Evolutionary conservation across 2,113 vertebrate species (phyloP).

Genomic region (Pycnonotus jocosus): DNA sequence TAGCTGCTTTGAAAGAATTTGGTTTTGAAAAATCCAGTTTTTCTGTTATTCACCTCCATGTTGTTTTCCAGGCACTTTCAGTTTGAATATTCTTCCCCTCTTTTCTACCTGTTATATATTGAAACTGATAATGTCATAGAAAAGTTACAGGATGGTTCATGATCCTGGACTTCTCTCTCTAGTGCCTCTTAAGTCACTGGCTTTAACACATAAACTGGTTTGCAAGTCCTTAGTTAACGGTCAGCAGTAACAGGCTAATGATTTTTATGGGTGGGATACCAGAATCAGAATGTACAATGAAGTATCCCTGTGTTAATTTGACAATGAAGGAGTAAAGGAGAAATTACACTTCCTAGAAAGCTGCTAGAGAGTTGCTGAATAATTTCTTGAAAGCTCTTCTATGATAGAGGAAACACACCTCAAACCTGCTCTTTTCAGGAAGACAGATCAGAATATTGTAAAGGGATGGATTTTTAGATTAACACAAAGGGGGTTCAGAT

Average conservation of each 20-base stretch:
- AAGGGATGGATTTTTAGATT: background rate
- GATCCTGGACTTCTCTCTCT: background rate
- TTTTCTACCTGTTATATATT: background rate
- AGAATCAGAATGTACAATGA: background rate
- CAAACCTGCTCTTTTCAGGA: background rate
- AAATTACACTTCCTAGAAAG: background rate
- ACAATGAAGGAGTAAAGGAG: background rate
- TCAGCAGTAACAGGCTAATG: background rate
- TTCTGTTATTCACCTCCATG: background rate
- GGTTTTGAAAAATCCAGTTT: background rate
- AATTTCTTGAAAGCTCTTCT: background rate
- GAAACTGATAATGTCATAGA: background rate
- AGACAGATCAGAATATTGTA: background rate
- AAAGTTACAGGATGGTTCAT: background rate
- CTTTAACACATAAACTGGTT: background rate
- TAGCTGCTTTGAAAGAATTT: background rate
- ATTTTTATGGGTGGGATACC: background rate
- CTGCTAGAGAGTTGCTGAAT: background rate
- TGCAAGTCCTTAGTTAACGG: background rate
- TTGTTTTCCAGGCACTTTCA: background rate
- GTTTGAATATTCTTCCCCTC: background rate
- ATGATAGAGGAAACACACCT: background rate
- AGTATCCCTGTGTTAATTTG: background rate
- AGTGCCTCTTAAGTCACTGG: background rate
- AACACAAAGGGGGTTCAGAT: background rate